A percentile compares a stretch with the other conserved stretches of the same genome.
phyloP scores from a whole-genome alignment of 2,888 invertebrate genomes.

The Actias luna region DNA sequence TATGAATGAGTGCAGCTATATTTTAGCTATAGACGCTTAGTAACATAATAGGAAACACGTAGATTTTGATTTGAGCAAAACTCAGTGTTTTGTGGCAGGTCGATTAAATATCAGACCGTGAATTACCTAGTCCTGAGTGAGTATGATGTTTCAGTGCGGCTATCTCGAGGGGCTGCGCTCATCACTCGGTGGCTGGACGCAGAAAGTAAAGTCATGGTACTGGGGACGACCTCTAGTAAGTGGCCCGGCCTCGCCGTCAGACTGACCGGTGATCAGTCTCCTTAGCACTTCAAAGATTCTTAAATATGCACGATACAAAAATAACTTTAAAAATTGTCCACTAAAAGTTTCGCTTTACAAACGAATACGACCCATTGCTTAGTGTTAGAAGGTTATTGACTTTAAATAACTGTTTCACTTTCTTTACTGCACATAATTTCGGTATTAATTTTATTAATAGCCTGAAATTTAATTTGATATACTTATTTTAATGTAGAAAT shows the following conservation, averaged over 20 bases:
- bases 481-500: constrained; percentile 53
- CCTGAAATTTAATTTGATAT: constrained; percentile 48
- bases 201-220: constrained; percentile 98
- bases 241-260: constrained; percentile 77
- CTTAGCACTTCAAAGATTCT: constrained; percentile 77
- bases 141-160: constrained; percentile 90
- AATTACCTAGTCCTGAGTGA: constrained; percentile 73
- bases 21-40: background rate
- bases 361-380: constrained; percentile 66
- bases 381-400: constrained; percentile 62
- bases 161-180: constrained; percentile 96
- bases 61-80: background rate
- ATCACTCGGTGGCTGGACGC: constrained; percentile 97
- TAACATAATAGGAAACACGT: background rate
- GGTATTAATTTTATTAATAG: constrained; percentile 63
- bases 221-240: constrained; percentile 98
- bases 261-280: constrained; percentile 67
- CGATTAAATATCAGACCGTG: constrained; percentile 38
- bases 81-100: constrained; percentile 29
- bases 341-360: constrained; percentile 74
- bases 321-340: constrained; percentile 47
- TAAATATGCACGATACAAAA: constrained; percentile 74
- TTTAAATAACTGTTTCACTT: constrained; percentile 53
- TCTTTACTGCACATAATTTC: constrained; percentile 73
- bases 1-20: background rate